Evolutionary conservation across 2,888 invertebrate genomes (phyloP), one percentile per base, ranked within the genome.

Genomic region (Marasmarcha lunaedactyla): DNA sequence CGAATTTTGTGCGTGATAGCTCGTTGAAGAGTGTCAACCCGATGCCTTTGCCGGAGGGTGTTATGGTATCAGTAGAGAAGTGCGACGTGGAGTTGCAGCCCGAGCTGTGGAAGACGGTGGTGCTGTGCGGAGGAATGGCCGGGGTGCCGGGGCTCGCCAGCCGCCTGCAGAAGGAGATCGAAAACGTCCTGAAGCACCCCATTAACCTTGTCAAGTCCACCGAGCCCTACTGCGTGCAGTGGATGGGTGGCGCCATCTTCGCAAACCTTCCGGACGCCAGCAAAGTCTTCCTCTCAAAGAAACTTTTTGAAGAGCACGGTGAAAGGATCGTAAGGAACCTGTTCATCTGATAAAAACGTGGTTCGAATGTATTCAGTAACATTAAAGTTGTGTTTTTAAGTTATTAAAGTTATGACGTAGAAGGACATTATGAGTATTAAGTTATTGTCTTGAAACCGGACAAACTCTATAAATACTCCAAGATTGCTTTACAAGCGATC

Each of bases 181-280:
- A 62, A 36, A 33, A 33, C 1, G 7, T 52, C 1, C 39, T 52
- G 0, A 9, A 52, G 1, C 50, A 45, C 6, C 53, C 63, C 0
- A 63, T 68, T 0, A 53, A 55, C 15, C 47, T 79, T 1, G 1
- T 61, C 1, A 36, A 52, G 0, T 63, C 68, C 0, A 20, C 55
- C 0, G 79, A 81, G 45, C 47, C 66, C 0, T 68, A 69, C 27
- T 56, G 66, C 0, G 48, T 67, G 1, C 20, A 69, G 0, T 79
- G 78, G 79, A 46, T 79, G 11, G 81, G 81, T 0, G 81, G 69
- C 2, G 67, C 81, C 1, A 64, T 64, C 0, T 78, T 74, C 36
- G 72, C 76, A 1, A 65, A 66, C 0, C 58, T 78, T 39, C 25
- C 52, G 0, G 70, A 57, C 1, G 46, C 67, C 0, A 44, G 51